These are phyloP conservation scores for Serrognathus titanus DNA, from an alignment of 2,888 invertebrate species.

Conservation along the genomic window DNA sequence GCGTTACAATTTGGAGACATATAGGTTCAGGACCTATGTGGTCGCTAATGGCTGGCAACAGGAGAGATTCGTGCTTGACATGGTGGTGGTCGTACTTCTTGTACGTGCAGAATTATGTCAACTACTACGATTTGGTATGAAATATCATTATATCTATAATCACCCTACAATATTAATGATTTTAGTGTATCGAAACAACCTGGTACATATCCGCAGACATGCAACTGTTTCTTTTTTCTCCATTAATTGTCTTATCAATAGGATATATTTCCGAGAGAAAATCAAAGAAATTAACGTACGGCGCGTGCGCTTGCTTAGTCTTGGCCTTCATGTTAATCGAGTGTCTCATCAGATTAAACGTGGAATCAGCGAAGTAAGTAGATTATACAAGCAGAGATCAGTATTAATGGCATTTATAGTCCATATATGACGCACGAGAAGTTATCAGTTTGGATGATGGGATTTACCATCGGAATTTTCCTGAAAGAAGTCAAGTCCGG, in stretches of 20 bases:
- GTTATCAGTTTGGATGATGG: conserved; percentile 17
- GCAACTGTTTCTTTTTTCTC: conserved; percentile 15
- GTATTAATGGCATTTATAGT: conserved; percentile 8
- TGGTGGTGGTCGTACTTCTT: conserved; percentile 18
- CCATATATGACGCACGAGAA: conserved; percentile 20
- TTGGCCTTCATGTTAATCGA: too few species aligned
- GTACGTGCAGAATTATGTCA: conserved; percentile 19
- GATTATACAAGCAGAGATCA: too few species aligned
- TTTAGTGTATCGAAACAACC: conserved; percentile 14
- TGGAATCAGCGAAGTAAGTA: too few species aligned
- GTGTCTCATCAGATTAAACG: too few species aligned
- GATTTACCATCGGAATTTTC: conserved; percentile 19
- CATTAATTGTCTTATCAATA: conserved; percentile 6
- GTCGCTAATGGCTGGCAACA: not conserved
- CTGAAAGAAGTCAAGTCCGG: conserved; percentile 12
- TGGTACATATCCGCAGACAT: conserved; percentile 18
- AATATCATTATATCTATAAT: too few species aligned
- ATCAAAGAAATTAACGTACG: not conserved
- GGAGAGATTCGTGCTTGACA: conserved; percentile 9
- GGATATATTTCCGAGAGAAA: not conserved
- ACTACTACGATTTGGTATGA: conserved; percentile 15
- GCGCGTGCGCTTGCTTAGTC: too few species aligned
- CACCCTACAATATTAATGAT: too few species aligned
- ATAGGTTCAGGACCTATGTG: conserved; percentile 13
- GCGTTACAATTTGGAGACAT: conserved; percentile 5